These are phyloP conservation scores for Sphinx pinastri DNA, from an alignment of 2,888 invertebrate species.

Conservation along the genomic window DNA sequence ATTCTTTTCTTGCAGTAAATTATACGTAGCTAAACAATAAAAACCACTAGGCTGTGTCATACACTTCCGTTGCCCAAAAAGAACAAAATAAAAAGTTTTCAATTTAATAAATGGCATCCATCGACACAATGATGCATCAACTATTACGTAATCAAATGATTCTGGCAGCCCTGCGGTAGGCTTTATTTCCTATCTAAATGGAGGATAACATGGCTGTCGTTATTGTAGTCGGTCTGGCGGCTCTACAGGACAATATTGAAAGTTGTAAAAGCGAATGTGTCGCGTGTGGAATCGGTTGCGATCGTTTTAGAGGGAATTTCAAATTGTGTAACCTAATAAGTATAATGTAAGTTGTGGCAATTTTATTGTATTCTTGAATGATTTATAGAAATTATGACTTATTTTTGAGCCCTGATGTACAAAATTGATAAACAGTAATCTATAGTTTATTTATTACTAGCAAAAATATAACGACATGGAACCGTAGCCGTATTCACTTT, in stretches of 20 bases:
- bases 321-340: background rate
- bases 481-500: background rate
- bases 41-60: too few species aligned
- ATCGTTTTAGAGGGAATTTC: slow-evolving; percentile 1
- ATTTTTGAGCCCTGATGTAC: too few species aligned
- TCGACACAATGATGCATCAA: background rate
- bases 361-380: background rate
- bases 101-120: background rate
- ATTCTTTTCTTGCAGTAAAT: too few species aligned
- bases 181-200: slow-evolving; percentile 5
- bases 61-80: background rate
- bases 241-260: slow-evolving; percentile 1
- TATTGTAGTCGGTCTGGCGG: slow-evolving; percentile 6
- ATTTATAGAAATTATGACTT: too few species aligned
- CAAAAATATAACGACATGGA: background rate
- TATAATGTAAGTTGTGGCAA: background rate
- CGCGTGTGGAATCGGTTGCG: background rate
- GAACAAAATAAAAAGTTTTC: background rate
- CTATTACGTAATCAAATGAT: too few species aligned
- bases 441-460: too few species aligned
- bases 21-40: too few species aligned
- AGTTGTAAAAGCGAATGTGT: slow-evolving; percentile 22
- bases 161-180: background rate
- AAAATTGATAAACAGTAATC: too few species aligned
- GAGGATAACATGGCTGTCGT: background rate